Evolutionary conservation across 1,140 invertebrate genomes (phyloP).

Genomic region (Lucilia sericata): DNA sequence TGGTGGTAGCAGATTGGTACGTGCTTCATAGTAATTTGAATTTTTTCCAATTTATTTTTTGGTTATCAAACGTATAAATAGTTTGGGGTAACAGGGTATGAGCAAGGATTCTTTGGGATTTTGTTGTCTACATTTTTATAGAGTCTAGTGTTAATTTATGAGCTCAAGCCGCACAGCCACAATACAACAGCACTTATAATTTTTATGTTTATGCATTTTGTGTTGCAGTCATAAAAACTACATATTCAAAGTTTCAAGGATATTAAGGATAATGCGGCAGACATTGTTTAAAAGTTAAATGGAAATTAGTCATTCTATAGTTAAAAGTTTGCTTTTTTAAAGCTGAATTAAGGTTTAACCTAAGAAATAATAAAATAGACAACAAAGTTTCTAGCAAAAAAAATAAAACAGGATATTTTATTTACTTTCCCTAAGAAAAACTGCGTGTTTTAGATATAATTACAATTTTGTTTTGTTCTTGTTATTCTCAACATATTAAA

Average conservation of each 20-base stretch:
- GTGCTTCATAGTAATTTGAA: neutral
- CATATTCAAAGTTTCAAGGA: neutral
- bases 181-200: slow-evolving; percentile 10
- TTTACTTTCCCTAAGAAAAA: neutral
- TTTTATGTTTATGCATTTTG: slow-evolving; percentile 27
- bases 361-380: neutral
- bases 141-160: slow-evolving; percentile 26
- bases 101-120: neutral
- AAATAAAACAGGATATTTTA: neutral
- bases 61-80: neutral
- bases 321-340: neutral
- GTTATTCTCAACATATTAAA: neutral
- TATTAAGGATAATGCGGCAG: neutral
- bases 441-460: neutral
- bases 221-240: slow-evolving; percentile 8
- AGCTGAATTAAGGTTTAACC: neutral
- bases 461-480: neutral
- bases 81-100: neutral
- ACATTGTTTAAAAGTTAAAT: neutral
- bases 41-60: slow-evolving; percentile 21
- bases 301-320: no score
- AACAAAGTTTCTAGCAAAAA: neutral
- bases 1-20: neutral
- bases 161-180: neutral
- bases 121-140: neutral